Evolutionary conservation across 1,140 invertebrate species (phyloP), one percentile per base, ranked within the genome.

Genomic region (Calephelis virginiensis): DNA sequence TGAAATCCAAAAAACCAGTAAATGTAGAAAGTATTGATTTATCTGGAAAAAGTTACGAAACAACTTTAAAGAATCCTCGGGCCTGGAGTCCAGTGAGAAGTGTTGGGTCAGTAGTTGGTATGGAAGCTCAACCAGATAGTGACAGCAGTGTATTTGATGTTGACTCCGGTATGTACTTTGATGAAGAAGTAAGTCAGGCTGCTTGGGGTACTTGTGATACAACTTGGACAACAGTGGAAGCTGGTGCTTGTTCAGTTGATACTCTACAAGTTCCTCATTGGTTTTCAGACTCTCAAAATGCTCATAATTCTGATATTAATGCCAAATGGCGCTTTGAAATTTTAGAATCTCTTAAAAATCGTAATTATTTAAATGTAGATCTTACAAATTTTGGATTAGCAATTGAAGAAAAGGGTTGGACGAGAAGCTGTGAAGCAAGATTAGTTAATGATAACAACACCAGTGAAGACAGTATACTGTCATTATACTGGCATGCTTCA

Each of bases 61-160:
- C 75, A 92, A 95, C 90, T 73, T 94, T 77, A 81, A 93, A 94
- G 70, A 96, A 96, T 91, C 95, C 95, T 45, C 93, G 95, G 77
- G 95, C 95, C 17, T 96, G 96, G 96, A 96, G 95, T 82, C 96
- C 96, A 12, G 95, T 96, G 11, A 93, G 95, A 72, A 96, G 95
- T 71, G 95, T 96, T 11, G 96, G 96, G 6, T 96, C 95, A 45
- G 94, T 96, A 45, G 93, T 94, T 28, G 95, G 95, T 11, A 95
- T 94, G 77, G 95, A 96, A 91, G 95, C 94, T 38, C 95, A 96
- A 85, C 95, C 95, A 11, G 95, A 96, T 84, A 95, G 94, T 66
- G 95, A 97, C 82, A 95, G 94, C 64, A 94, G 94, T 82, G 93
- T 96, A 8, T 95, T 96, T 87, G 95, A 96, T 89, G 92, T 94